phyloP scores from a whole-genome alignment of 2,888 invertebrate genomes.

The Platycheirus rosarum region DNA sequence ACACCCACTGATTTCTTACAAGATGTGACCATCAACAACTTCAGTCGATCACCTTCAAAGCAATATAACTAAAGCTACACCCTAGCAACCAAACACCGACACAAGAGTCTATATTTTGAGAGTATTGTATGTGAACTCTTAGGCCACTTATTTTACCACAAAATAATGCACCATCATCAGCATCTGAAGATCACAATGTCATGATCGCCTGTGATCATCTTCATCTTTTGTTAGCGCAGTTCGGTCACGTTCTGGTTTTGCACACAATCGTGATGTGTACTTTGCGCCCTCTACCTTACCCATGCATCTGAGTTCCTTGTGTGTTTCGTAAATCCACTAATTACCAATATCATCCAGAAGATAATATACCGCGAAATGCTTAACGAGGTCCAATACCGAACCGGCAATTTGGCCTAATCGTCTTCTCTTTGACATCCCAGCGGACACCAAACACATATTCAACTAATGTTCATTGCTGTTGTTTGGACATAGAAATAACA shows the following conservation, averaged over 20 bases:
- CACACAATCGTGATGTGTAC: constrained; percentile 42
- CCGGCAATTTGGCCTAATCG: neutral
- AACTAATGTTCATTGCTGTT: constrained; percentile 32
- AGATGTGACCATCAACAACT: neutral
- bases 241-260: constrained; percentile 46
- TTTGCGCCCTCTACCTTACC: constrained; percentile 26
- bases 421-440: constrained; percentile 11
- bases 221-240: constrained; percentile 19
- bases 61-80: too few relatives aligned
- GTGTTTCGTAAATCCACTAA: constrained; percentile 40
- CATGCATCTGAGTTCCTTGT: constrained; percentile 25
- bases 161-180: neutral
- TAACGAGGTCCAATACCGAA: neutral
- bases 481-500: neutral
- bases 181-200: constrained; percentile 10
- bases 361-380: neutral
- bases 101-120: too few relatives aligned
- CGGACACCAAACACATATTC: constrained; percentile 13
- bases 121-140: neutral
- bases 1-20: neutral
- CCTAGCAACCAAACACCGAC: too few relatives aligned
- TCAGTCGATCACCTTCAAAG: neutral
- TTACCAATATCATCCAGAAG: constrained; percentile 23
- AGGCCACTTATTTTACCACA: neutral
- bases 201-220: constrained; percentile 17